phyloP scores from a whole-genome alignment of 2,888 invertebrate genomes.

The Colostygia pectinataria region DNA sequence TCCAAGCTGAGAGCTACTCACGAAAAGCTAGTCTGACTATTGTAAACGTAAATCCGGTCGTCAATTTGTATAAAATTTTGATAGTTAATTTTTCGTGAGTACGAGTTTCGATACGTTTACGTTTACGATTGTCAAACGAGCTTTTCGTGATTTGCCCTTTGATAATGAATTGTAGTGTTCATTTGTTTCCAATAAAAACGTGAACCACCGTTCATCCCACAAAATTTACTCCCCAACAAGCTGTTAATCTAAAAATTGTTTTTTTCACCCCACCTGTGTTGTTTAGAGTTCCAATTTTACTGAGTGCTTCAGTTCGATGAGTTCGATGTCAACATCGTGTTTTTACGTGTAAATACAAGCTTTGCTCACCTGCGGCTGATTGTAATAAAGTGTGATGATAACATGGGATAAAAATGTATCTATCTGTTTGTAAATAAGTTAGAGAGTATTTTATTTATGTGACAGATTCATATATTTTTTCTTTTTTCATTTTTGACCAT shows the following conservation, averaged over 20 bases:
- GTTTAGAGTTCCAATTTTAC: conserved; percentile 33
- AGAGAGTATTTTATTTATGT: background rate
- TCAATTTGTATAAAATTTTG: no score
- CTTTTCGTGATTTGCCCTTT: no score
- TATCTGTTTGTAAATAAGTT: background rate
- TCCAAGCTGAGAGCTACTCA: no score
- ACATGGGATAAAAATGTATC: conserved; percentile 13
- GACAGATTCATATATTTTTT: no score
- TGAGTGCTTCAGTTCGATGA: conserved; percentile 30
- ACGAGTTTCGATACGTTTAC: no score
- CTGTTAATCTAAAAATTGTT: conserved; percentile 34
- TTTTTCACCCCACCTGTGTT: conserved; percentile 37
- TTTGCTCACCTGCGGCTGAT: conserved; percentile 14
- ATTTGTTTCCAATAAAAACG: background rate
- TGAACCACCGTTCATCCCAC: background rate
- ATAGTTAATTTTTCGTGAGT: no score
- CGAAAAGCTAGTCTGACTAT: no score
- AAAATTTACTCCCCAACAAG: conserved; percentile 18
- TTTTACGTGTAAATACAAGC: conserved; percentile 25
- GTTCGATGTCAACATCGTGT: conserved; percentile 31
- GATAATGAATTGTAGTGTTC: no score
- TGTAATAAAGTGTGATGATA: conserved; percentile 14
- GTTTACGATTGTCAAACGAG: no score
- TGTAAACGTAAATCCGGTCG: no score
- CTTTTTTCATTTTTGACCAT: no score